A percentile compares a stretch with the other conserved stretches of the same genome.
Conservation (phyloP, 2,113 vertebrate genomes). For the Pedetes capensis region DNA sequence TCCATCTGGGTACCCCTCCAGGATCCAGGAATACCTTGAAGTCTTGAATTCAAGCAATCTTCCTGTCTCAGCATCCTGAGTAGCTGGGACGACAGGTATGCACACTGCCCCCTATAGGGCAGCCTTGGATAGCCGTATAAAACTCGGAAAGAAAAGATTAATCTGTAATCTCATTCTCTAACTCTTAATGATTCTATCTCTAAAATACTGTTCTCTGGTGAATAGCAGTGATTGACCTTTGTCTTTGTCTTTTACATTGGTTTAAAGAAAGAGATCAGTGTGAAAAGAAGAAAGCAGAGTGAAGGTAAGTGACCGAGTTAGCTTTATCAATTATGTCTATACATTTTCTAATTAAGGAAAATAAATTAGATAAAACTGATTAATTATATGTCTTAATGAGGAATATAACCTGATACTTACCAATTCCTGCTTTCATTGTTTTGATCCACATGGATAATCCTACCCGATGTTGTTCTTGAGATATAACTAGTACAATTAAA, state of each 20-base stretch:
- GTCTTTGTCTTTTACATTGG: not conserved
- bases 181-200: not conserved
- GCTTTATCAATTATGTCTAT: not conserved
- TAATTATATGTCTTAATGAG: not conserved
- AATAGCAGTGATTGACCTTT: not conserved
- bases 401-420: not conserved
- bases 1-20: not conserved
- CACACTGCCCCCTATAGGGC: too few relatives aligned
- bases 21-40: not conserved
- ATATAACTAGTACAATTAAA: not conserved
- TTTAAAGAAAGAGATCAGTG: not conserved
- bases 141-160: not conserved
- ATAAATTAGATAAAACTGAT: not conserved
- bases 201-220: not conserved
- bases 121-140: not conserved
- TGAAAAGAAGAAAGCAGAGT: not conserved
- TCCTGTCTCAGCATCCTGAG: not conserved
- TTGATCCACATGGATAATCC: not conserved
- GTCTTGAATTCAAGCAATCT: not conserved
- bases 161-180: not conserved
- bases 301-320: not conserved
- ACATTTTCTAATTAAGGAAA: not conserved
- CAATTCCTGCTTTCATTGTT: not conserved
- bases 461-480: not conserved
- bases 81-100: too few relatives aligned